Percentiles rank a stretch among this genome's conserved stretches.
These are phyloP conservation scores for Falco rusticolus DNA, from an alignment of 2,797 vertebrate species.

Conservation along the genomic window DNA sequence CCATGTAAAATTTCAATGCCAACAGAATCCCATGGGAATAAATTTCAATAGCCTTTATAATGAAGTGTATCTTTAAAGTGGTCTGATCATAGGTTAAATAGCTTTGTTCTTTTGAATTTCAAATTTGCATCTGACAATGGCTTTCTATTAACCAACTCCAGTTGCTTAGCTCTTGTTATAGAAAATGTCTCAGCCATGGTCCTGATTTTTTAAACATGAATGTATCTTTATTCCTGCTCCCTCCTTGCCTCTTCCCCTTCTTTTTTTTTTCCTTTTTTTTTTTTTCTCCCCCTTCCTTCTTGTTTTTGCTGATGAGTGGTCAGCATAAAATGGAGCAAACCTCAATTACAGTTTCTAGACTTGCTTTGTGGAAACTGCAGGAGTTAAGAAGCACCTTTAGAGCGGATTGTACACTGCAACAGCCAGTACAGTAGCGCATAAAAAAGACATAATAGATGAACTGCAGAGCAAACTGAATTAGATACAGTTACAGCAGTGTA, in stretches of 20 bases:
- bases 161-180: not conserved
- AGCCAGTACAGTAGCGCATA: not conserved
- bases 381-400: not conserved
- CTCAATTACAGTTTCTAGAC: not conserved
- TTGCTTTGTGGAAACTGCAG: not conserved
- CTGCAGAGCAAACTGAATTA: slow-evolving; percentile 64
- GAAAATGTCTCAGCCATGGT: not conserved
- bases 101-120: slow-evolving; percentile 45
- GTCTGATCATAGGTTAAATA: slow-evolving; percentile 23
- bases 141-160: slow-evolving; percentile 3
- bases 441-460: slow-evolving; percentile 49
- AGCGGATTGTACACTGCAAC: not conserved
- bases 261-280: too few relatives aligned
- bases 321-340: not conserved
- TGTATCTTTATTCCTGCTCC: not conserved
- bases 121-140: not conserved
- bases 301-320: not conserved
- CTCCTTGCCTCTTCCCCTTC: too few relatives aligned
- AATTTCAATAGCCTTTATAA: not conserved
- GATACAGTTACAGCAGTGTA: slow-evolving; percentile 50
- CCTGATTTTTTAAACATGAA: not conserved
- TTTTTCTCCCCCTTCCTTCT: not conserved
- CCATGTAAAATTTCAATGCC: not conserved
- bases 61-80: slow-evolving; percentile 3
- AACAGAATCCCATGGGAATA: not conserved